phyloP scores from a whole-genome alignment of 2,113 vertebrate genomes.

The Genyomyrus donnyi region DNA sequence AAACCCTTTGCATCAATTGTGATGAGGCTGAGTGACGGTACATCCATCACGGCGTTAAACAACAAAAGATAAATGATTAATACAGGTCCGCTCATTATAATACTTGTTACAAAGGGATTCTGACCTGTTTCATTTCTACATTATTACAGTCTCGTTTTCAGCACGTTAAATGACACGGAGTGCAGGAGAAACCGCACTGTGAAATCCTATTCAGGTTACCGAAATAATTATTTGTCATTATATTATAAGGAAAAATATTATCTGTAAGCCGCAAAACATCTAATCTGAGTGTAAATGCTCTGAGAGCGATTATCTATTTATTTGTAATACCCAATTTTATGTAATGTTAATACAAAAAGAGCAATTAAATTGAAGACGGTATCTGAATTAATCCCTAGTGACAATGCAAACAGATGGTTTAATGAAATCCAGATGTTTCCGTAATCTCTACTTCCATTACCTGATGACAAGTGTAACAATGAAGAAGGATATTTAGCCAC shows the following conservation, averaged over 20 bases:
- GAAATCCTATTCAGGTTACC: constrained; percentile 39
- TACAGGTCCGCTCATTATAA: constrained; percentile 70
- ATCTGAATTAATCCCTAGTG: constrained; percentile 12
- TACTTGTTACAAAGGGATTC: constrained; percentile 57
- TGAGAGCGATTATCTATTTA: constrained; percentile 39
- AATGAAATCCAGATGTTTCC: neutral
- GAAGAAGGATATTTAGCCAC: neutral
- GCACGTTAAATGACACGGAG: constrained; percentile 50
- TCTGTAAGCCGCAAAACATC: constrained; percentile 59
- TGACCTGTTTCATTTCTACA: constrained; percentile 56
- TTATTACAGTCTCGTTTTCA: constrained; percentile 57
- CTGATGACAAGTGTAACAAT: neutral
- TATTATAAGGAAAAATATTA: constrained; percentile 57
- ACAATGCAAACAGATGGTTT: neutral
- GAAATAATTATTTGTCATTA: constrained; percentile 67
- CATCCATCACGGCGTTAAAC: constrained; percentile 66
- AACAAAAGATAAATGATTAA: constrained; percentile 74
- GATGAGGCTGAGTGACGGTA: constrained; percentile 63
- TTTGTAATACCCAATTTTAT: constrained; percentile 38
- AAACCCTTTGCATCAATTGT: constrained; percentile 68
- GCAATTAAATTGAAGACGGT: constrained; percentile 9
- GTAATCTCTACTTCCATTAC: neutral
- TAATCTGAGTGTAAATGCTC: constrained; percentile 44
- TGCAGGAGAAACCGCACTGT: constrained; percentile 31
- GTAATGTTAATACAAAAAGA: neutral